Evolutionary conservation across 2,113 vertebrate genomes (phyloP).

Genomic region (Carassius gibelio): DNA sequence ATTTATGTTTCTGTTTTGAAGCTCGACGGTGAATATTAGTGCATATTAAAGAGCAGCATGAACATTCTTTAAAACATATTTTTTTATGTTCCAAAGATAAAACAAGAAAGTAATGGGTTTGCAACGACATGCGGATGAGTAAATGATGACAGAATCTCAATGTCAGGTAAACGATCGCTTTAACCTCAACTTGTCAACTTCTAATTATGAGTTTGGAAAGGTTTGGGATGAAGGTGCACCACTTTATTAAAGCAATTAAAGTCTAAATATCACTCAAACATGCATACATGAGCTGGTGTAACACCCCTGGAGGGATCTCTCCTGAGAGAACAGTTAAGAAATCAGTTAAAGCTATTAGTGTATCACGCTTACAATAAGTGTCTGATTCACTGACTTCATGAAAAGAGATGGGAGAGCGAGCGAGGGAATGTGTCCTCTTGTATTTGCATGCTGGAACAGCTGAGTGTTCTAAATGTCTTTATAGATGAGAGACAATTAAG

Average conservation of each 20-base stretch:
- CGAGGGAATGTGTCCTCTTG: slow-evolving; percentile 24
- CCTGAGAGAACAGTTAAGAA: not conserved
- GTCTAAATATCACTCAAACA: not conserved
- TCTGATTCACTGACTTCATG: slow-evolving; percentile 19
- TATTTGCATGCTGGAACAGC: slow-evolving; percentile 37
- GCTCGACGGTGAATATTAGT: not conserved
- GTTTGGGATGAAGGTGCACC: not conserved
- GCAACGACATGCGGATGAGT: not conserved
- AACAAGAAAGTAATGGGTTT: not conserved
- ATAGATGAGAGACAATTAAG: slow-evolving; percentile 48
- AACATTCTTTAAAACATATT: not conserved
- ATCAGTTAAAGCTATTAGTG: slow-evolving; percentile 26
- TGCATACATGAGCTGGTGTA: not conserved
- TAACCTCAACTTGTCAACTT: not conserved
- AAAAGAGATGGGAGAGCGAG: slow-evolving; percentile 24
- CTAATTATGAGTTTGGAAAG: not conserved
- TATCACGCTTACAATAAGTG: not conserved
- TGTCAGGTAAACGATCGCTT: not conserved
- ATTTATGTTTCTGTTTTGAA: not conserved
- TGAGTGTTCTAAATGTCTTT: slow-evolving; percentile 34
- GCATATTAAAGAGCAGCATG: not conserved
- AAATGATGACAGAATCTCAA: not conserved
- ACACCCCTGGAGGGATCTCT: not conserved
- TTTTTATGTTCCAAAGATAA: not conserved
- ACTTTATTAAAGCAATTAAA: not conserved